Evolutionary conservation across 2,888 invertebrate genomes (phyloP).

Genomic region (Chloroclysta siterata): DNA sequence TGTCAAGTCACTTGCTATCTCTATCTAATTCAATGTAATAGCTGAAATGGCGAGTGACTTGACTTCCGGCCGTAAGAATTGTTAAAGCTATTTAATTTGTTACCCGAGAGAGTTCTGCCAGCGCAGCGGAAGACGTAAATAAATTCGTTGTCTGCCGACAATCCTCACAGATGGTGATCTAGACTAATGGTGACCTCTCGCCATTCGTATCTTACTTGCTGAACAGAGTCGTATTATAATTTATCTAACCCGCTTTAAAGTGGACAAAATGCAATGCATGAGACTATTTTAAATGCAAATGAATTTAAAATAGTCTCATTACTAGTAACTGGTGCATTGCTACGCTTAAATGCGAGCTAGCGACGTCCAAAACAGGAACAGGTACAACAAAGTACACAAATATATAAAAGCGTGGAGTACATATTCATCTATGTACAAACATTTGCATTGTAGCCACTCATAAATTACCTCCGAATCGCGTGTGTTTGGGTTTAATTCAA

Average conservation of each 20-base stretch:
- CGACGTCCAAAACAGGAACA: no score
- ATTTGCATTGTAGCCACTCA: constrained; percentile 4
- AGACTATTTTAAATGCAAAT: neutral
- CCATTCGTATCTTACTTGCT: constrained; percentile 7
- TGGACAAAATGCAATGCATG: neutral
- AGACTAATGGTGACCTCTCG: constrained; percentile 31
- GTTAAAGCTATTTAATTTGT: constrained; percentile 9
- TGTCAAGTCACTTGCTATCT: no score
- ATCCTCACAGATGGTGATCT: constrained; percentile 29
- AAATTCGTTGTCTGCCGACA: constrained; percentile 20
- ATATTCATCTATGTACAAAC: no score
- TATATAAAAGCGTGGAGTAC: no score
- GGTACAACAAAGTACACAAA: no score
- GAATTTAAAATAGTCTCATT: neutral
- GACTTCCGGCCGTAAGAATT: constrained; percentile 10
- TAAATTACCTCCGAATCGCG: constrained; percentile 14
- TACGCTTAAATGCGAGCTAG: no score
- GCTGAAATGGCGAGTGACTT: no score
- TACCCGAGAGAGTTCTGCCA: neutral
- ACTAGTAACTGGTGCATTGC: neutral
- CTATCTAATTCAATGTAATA: no score
- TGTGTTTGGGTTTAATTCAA: constrained; percentile 3
- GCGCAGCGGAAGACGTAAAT: constrained; percentile 9
- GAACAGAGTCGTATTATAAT: neutral
- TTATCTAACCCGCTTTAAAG: neutral